Conservation (phyloP, 1,140 invertebrate genomes). For the Micrasema minimum region DNA sequence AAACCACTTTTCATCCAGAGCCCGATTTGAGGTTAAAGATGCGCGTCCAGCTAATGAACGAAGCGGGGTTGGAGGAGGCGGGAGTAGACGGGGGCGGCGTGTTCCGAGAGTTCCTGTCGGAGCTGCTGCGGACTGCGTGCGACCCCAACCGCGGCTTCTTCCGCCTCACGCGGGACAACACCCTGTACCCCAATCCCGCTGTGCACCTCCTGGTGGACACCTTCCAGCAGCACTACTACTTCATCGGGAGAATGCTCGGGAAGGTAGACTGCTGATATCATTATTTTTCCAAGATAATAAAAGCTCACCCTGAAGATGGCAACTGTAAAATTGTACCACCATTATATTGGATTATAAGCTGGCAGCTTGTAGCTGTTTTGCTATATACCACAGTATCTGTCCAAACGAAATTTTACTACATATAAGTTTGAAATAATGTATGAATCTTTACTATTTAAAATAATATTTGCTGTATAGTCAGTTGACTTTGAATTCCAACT, state of each 20-base stretch:
- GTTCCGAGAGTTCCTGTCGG: conserved; percentile 91
- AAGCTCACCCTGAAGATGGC: too few species aligned
- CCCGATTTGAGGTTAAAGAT: conserved; percentile 87
- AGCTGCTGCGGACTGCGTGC: conserved; percentile 89
- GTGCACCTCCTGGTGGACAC: conserved; percentile 86
- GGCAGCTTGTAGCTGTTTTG: too few species aligned
- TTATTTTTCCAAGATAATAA: too few species aligned
- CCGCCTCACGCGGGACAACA: conserved; percentile 88
- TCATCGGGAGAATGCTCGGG: conserved; percentile 94
- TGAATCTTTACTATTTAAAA: too few species aligned
- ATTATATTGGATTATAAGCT: too few species aligned
- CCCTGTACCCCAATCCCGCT: conserved; percentile 95
- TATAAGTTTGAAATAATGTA: too few species aligned
- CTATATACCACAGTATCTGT: too few species aligned
- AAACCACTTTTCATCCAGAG: conserved; percentile 68
- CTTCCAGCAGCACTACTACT: conserved; percentile 92
- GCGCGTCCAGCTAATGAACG: conserved; percentile 90
- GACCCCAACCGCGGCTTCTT: conserved; percentile 98
- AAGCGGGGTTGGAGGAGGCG: conserved; percentile 90
- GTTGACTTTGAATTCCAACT: too few species aligned
- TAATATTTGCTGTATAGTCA: too few species aligned
- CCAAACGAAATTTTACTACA: too few species aligned
- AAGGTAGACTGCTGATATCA: too few species aligned
- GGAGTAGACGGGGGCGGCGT: conserved; percentile 97
- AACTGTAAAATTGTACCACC: too few species aligned